phyloP scores from a whole-genome alignment of 2,113 vertebrate genomes.

The Rhadina sibilatrix region DNA sequence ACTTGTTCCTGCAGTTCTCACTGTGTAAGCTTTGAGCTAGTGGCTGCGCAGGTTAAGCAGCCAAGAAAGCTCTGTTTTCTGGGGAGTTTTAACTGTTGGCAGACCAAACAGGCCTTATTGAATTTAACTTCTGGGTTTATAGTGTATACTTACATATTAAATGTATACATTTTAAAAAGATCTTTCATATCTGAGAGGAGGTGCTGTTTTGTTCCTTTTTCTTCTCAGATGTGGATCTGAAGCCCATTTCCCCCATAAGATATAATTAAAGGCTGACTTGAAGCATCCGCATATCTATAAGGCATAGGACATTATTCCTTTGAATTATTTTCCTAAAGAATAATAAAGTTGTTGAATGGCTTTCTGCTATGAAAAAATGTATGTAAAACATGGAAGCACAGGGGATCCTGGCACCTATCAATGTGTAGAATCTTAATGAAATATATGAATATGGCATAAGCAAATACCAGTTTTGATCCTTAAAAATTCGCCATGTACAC shows the following conservation, averaged over 20 bases:
- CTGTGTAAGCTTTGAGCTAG: background rate
- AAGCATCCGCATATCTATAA: background rate
- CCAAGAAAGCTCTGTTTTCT: background rate
- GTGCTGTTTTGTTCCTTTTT: background rate
- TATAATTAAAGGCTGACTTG: background rate
- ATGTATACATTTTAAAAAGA: background rate
- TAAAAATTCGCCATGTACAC: background rate
- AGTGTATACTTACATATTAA: background rate
- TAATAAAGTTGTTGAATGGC: background rate
- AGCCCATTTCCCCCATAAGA: background rate
- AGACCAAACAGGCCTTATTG: background rate
- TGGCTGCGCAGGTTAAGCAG: background rate
- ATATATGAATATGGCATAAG: background rate
- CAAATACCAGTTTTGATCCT: background rate
- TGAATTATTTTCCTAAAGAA: background rate
- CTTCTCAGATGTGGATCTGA: background rate
- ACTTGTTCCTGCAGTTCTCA: background rate
- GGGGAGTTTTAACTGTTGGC: background rate
- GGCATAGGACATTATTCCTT: background rate
- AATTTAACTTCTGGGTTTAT: background rate
- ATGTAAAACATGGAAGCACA: background rate
- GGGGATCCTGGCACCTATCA: background rate
- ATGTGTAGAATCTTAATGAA: background rate
- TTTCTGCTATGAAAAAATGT: background rate
- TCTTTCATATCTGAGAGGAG: background rate